Evolutionary conservation across 2,888 invertebrate genomes (phyloP).

Genomic region (Aphodius sticticus): DNA sequence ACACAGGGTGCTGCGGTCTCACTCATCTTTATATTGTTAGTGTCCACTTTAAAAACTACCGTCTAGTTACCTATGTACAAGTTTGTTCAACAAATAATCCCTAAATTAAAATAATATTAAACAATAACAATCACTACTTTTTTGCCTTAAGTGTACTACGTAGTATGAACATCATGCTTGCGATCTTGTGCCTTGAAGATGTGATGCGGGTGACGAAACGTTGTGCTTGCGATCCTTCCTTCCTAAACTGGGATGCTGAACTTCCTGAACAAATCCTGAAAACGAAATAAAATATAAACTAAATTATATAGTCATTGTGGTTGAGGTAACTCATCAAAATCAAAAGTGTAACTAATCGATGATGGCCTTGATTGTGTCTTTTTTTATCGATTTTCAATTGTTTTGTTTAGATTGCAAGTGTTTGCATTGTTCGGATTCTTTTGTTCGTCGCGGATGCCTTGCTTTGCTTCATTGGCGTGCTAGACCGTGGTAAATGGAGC

Average conservation of each 20-base stretch:
- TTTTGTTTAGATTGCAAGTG: background rate
- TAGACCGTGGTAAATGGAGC: background rate
- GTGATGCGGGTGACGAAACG: background rate
- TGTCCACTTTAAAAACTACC: slow-evolving; percentile 15
- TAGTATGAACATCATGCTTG: background rate
- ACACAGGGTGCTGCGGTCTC: slow-evolving; percentile 10
- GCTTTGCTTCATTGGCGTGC: background rate
- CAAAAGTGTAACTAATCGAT: background rate
- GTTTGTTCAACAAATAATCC: slow-evolving; percentile 21
- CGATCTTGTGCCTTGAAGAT: background rate
- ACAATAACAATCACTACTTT: slow-evolving; percentile 20
- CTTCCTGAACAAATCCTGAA: background rate
- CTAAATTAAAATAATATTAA: slow-evolving; percentile 16
- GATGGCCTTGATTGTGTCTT: background rate
- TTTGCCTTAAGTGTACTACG: background rate
- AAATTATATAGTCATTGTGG: background rate
- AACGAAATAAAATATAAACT: background rate
- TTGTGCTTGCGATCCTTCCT: background rate
- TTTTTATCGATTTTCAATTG: background rate
- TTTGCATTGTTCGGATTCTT: background rate
- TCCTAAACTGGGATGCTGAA: background rate
- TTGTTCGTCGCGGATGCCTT: background rate
- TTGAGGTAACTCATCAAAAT: background rate
- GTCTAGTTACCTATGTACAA: slow-evolving; percentile 15
- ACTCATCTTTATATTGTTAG: background rate